Evolutionary conservation across 2,888 invertebrate genomes (phyloP).

Genomic region (Sphecodes monilicornis): DNA sequence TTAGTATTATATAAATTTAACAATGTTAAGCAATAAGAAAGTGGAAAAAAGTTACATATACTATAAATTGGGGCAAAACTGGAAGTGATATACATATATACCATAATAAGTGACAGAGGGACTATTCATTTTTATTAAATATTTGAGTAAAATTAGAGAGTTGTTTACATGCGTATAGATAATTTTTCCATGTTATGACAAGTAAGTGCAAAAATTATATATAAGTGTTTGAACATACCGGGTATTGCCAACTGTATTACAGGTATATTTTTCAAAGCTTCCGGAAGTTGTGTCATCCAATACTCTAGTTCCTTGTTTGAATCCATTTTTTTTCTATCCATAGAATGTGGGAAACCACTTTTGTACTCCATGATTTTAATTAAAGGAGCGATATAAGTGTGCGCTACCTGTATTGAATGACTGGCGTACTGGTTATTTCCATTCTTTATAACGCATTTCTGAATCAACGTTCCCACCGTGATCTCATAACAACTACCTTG

Average conservation of each 20-base stretch:
- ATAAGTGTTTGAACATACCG: slow-evolving; percentile 85
- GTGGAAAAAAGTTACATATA: not conserved
- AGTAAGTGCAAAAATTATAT: not conserved
- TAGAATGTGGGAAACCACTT: not conserved
- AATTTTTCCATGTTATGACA: not conserved
- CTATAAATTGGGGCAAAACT: not conserved
- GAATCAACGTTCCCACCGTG: slow-evolving; percentile 57
- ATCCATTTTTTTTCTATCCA: not conserved
- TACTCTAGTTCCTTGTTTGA: slow-evolving; percentile 85
- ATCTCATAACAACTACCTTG: slow-evolving; percentile 47
- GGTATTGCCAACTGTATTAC: slow-evolving; percentile 91
- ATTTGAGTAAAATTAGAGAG: not conserved
- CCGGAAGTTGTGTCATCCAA: slow-evolving; percentile 90
- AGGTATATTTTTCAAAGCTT: slow-evolving; percentile 86
- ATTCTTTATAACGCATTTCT: slow-evolving; percentile 54
- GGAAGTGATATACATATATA: not conserved
- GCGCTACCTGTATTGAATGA: slow-evolving; percentile 36
- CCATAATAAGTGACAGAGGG: not conserved
- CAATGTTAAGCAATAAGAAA: too few relatives aligned
- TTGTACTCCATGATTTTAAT: slow-evolving; percentile 40
- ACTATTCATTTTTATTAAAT: not conserved
- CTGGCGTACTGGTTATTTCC: slow-evolving; percentile 34
- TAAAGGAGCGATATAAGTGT: not conserved
- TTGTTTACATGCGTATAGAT: not conserved
- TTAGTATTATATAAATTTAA: too few relatives aligned